phyloP scores from a whole-genome alignment of 1,140 invertebrate genomes.

The Drosophila bocki region DNA sequence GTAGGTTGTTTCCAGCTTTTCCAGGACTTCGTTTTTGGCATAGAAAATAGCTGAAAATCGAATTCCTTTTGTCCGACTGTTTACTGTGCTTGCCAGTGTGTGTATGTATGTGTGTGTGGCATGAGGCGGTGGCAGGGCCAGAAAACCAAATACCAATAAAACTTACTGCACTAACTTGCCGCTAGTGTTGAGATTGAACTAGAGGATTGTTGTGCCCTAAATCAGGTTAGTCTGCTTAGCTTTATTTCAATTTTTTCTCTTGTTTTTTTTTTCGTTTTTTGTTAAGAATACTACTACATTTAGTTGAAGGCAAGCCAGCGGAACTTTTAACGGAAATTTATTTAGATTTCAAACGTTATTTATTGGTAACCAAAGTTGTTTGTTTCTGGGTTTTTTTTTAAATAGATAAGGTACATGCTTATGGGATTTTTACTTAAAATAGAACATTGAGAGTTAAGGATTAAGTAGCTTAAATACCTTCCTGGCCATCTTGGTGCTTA shows the following conservation, averaged over 20 bases:
- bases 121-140: slow-evolving; percentile 9
- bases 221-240: slow-evolving; percentile 36
- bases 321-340: slow-evolving; percentile 3
- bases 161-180: slow-evolving; percentile 56
- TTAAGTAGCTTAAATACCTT: not conserved
- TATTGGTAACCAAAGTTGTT: not conserved
- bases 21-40: slow-evolving; percentile 72
- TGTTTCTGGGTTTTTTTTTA: not conserved
- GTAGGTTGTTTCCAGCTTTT: slow-evolving; percentile 63
- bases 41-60: slow-evolving; percentile 80
- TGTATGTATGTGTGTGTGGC: slow-evolving; percentile 21
- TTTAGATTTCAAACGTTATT: slow-evolving; percentile 8
- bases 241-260: slow-evolving; percentile 2
- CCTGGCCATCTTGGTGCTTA: too few species aligned
- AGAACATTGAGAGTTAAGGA: not conserved
- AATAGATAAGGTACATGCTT: not conserved
- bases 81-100: slow-evolving; percentile 44
- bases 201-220: slow-evolving; percentile 18
- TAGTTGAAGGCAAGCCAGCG: slow-evolving; percentile 4
- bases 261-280: not conserved
- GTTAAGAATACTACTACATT: too few species aligned
- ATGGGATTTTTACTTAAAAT: not conserved
- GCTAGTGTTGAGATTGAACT: slow-evolving; percentile 22
- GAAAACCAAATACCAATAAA: slow-evolving; percentile 77
- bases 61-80: slow-evolving; percentile 62